Conservation (phyloP, 2,888 invertebrate species). For the Sesamia inferens region DNA sequence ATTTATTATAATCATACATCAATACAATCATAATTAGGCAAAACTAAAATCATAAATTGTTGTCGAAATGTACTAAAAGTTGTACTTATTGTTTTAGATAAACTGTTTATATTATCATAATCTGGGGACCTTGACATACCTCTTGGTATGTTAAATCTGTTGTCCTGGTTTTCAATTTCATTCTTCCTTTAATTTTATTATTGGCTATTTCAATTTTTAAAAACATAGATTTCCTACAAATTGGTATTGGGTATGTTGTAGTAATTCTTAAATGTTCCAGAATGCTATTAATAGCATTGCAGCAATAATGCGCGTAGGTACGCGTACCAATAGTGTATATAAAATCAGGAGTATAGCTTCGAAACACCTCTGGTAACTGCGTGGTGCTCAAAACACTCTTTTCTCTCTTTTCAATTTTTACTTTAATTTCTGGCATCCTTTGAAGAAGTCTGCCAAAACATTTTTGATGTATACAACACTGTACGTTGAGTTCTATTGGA, state of each 20-base stretch:
- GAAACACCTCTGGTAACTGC: no score
- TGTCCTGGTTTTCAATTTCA: slow-evolving; percentile 3
- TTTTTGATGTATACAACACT: no score
- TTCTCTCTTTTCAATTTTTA: no score
- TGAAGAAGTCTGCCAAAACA: no score
- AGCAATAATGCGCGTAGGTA: no score
- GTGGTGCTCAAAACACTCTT: no score
- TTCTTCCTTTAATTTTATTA: slow-evolving; percentile 6
- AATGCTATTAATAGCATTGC: background rate
- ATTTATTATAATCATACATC: background rate
- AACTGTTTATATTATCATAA: slow-evolving; percentile 17
- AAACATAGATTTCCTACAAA: background rate
- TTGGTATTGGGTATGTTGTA: background rate
- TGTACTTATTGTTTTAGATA: slow-evolving; percentile 36
- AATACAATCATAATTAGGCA: slow-evolving; percentile 6
- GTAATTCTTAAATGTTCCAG: background rate
- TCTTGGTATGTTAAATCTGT: slow-evolving; percentile 3
- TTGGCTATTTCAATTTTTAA: slow-evolving; percentile 2
- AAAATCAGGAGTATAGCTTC: no score
- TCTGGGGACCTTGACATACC: slow-evolving; percentile 22
- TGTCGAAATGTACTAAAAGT: slow-evolving; percentile 21
- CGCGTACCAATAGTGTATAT: no score
- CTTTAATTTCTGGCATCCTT: no score
- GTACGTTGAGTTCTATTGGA: no score
- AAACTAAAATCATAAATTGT: slow-evolving; percentile 17